These are phyloP conservation scores for Cervus canadensis DNA, from an alignment of 2,113 vertebrate genomes.

Conservation along the genomic window DNA sequence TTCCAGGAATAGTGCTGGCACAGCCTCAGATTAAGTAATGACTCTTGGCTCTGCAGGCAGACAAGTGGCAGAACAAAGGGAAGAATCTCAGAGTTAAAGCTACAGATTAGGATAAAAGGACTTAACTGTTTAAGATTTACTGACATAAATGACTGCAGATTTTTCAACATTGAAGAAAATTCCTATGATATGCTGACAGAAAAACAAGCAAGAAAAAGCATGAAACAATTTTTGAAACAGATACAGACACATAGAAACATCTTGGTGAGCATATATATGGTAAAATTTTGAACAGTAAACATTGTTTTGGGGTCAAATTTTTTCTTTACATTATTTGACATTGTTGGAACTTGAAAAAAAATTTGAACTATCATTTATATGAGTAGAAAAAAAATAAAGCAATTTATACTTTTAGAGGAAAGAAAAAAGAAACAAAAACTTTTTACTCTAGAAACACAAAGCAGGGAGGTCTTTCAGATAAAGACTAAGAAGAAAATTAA, in stretches of 20 bases:
- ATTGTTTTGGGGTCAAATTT: not conserved
- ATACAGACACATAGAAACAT: not conserved
- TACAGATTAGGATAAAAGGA: not conserved
- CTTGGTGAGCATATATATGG: not conserved
- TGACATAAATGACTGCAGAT: not conserved
- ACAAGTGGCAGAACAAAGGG: not conserved
- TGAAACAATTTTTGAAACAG: slow-evolving; percentile 7
- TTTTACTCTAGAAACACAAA: slow-evolving; percentile 33
- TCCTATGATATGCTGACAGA: not conserved
- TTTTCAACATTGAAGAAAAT: slow-evolving; percentile 28
- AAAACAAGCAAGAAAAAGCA: slow-evolving; percentile 18
- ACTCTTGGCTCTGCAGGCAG: not conserved
- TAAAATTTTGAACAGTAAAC: slow-evolving; percentile 11
- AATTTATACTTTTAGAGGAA: not conserved
- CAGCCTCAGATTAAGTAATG: not conserved
- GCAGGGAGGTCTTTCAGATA: not conserved
- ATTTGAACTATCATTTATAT: not conserved
- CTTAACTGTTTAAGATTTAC: not conserved
- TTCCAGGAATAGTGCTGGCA: not conserved
- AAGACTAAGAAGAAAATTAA: slow-evolving; percentile 1
- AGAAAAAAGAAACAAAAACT: not conserved
- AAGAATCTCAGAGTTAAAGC: not conserved
- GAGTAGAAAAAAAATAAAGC: not conserved
- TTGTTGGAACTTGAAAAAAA: not conserved
- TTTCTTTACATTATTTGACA: not conserved